Evolutionary conservation across 2,113 vertebrate genomes (phyloP).

Genomic region (Cromileptes altivelis): DNA sequence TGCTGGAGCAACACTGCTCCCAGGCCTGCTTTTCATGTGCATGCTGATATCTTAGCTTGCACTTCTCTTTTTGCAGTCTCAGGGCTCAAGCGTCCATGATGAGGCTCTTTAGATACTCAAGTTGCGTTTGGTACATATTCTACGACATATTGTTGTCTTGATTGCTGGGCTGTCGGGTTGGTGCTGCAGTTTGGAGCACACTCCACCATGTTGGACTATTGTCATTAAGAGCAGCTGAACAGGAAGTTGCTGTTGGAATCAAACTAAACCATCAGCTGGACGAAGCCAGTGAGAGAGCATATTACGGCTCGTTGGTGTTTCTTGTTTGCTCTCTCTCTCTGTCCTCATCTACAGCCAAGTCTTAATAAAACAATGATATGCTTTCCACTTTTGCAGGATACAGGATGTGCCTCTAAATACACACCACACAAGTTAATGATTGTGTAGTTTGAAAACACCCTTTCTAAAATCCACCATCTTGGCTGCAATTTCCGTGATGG

Average conservation of each 20-base stretch:
- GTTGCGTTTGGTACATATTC: constrained; percentile 11
- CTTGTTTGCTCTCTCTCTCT: neutral
- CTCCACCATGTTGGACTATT: neutral
- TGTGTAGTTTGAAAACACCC: neutral
- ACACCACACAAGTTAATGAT: neutral
- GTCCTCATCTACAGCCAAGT: constrained; percentile 4
- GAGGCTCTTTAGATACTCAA: constrained; percentile 18
- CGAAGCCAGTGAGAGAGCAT: neutral
- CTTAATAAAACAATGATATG: neutral
- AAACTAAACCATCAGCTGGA: neutral
- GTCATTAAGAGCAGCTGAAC: neutral
- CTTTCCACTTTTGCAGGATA: neutral
- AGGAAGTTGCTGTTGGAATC: neutral
- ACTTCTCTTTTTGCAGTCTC: constrained; percentile 30
- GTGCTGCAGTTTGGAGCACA: neutral
- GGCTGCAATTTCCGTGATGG: neutral
- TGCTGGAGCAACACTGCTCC: constrained; percentile 50
- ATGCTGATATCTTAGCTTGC: constrained; percentile 42
- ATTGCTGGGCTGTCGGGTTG: neutral
- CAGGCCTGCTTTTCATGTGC: constrained; percentile 53
- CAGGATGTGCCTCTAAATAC: neutral
- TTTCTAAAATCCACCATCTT: neutral
- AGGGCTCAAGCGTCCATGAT: constrained; percentile 22
- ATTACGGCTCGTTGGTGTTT: neutral
- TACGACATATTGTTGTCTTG: constrained; percentile 2